These are phyloP conservation scores for Enoplosus armatus DNA, from an alignment of 2,797 vertebrate genomes.

Conservation along the genomic window DNA sequence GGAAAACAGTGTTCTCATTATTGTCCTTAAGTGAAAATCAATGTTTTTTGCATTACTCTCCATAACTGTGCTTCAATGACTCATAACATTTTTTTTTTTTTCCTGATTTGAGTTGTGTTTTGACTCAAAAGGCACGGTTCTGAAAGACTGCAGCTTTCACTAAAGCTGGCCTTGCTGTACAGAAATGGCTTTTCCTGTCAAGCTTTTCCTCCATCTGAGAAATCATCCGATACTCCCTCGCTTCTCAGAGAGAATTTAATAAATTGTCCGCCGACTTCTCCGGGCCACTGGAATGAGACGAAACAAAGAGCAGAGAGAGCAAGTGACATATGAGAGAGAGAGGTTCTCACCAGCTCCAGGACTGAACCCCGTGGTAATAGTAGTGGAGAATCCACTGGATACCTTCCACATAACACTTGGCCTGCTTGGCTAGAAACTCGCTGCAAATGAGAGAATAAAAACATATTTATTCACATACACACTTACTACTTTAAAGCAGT, in stretches of 20 bases:
- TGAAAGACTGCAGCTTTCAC: no score
- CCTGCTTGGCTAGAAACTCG: conserved; percentile 94
- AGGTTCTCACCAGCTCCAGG: conserved; percentile 96
- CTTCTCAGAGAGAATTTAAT: neutral
- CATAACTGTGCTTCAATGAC: no score
- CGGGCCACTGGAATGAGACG: neutral
- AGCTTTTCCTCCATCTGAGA: neutral
- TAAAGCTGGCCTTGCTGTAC: neutral
- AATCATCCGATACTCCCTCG: neutral
- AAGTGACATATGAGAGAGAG: neutral
- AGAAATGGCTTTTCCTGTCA: no score
- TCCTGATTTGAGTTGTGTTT: no score
- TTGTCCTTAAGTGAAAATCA: neutral
- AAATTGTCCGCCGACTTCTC: neutral
- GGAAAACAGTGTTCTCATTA: neutral
- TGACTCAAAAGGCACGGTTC: neutral
- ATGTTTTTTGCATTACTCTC: neutral
- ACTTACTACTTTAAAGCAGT: neutral
- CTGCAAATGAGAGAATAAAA: conserved; percentile 79
- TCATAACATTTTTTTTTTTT: neutral
- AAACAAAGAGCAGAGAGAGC: neutral
- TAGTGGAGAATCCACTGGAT: conserved; percentile 99
- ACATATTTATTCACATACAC: no score
- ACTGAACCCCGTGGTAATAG: conserved; percentile 98
- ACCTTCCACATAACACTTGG: conserved; percentile 95